phyloP scores from a whole-genome alignment of 2,113 vertebrate species.

The Daphoenositta chrysoptera region DNA sequence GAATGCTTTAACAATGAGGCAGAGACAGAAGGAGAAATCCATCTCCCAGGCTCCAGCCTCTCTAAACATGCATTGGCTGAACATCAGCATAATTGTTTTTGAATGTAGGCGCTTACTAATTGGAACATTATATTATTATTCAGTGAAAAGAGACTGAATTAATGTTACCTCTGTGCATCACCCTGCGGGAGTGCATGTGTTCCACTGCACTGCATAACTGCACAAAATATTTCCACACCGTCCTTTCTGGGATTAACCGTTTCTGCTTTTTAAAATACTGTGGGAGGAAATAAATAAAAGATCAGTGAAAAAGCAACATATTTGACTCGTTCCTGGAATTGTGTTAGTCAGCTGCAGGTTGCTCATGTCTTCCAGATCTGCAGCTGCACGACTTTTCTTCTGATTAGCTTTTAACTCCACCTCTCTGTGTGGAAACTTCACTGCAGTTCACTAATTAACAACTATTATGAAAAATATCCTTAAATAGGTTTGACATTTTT shows the following conservation, averaged over 20 bases:
- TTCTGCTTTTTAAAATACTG: conserved; percentile 90
- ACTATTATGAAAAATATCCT: conserved; percentile 44
- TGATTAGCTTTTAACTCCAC: conserved; percentile 68
- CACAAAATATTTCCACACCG: conserved; percentile 89
- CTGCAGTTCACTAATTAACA: conserved; percentile 65
- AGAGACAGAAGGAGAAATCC: conserved; percentile 46
- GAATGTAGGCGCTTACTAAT: conserved; percentile 70
- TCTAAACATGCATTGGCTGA: conserved; percentile 57
- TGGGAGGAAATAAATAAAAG: conserved; percentile 39
- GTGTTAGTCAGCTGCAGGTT: conserved; percentile 17
- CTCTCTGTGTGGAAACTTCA: conserved; percentile 46
- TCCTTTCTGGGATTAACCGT: conserved; percentile 86
- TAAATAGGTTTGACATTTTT: conserved; percentile 74
- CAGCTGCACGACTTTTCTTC: conserved; percentile 70
- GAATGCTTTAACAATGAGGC: conserved; percentile 33
- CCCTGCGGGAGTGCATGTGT: conserved; percentile 89
- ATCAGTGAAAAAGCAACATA: conserved; percentile 40
- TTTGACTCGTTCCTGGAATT: not conserved
- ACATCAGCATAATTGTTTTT: conserved; percentile 70
- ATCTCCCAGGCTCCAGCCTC: conserved; percentile 41
- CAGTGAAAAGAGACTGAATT: conserved; percentile 71
- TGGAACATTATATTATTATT: conserved; percentile 75
- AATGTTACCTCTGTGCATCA: conserved; percentile 88
- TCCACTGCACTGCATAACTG: conserved; percentile 88
- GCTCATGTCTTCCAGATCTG: conserved; percentile 53